phyloP scores from a whole-genome alignment of 2,888 invertebrate genomes.

The Trypoxylon attenuatum region DNA sequence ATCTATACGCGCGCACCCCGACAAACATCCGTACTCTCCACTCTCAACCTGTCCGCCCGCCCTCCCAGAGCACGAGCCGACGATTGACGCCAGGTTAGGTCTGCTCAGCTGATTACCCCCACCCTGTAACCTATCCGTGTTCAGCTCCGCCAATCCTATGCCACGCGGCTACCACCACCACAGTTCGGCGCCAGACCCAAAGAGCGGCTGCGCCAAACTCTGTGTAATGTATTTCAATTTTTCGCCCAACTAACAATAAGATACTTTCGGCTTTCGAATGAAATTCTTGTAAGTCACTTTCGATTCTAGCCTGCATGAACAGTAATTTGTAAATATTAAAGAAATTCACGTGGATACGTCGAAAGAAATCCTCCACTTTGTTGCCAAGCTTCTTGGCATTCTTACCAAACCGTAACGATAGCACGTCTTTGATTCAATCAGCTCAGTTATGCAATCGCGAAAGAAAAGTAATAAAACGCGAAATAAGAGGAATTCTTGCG shows the following conservation, averaged over 20 bases:
- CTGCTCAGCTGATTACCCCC: conserved; percentile 56
- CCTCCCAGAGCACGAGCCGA: conserved; percentile 11
- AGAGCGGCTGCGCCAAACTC: neutral
- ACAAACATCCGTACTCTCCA: too few relatives aligned
- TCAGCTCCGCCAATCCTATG: neutral
- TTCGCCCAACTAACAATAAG: neutral
- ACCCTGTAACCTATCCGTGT: neutral
- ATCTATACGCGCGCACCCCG: conserved; percentile 1
- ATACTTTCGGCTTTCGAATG: too few relatives aligned
- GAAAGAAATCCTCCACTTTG: too few relatives aligned
- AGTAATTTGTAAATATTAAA: too few relatives aligned
- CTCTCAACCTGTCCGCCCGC: conserved; percentile 1
- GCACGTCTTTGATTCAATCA: neutral
- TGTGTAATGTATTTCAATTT: neutral
- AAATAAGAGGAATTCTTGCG: neutral
- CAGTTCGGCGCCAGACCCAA: conserved; percentile 1
- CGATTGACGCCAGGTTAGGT: conserved; percentile 40
- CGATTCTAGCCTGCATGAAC: too few relatives aligned
- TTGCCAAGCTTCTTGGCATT: too few relatives aligned
- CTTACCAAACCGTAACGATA: too few relatives aligned
- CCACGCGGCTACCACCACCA: neutral
- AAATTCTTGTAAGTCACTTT: too few relatives aligned
- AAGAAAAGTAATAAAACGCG: conserved; percentile 7
- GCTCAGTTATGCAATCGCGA: conserved; percentile 30
- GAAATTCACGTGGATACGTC: too few relatives aligned